These are phyloP conservation scores for Hepsetus odoe DNA, from an alignment of 2,113 vertebrate species.

Conservation along the genomic window DNA sequence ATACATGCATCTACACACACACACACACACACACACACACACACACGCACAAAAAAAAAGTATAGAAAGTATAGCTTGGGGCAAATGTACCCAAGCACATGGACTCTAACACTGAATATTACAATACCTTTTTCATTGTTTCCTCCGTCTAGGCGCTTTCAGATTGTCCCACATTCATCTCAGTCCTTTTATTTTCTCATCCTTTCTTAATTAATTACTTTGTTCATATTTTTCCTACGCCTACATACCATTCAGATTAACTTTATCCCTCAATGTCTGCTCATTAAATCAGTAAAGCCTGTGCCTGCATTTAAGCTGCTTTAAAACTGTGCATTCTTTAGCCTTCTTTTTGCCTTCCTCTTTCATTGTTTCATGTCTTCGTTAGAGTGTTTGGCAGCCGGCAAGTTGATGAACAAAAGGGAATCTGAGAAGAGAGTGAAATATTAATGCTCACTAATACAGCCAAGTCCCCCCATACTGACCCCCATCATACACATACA, in stretches of 20 bases:
- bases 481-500: conserved; percentile 34
- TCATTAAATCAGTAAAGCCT: conserved; percentile 13
- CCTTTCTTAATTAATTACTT: background rate
- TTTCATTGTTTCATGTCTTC: conserved; percentile 19
- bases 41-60: conserved; percentile 7
- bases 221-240: background rate
- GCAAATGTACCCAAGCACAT: background rate
- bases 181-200: background rate
- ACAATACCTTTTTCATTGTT: background rate
- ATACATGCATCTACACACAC: background rate
- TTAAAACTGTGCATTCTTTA: conserved; percentile 19
- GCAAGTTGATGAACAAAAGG: conserved; percentile 63
- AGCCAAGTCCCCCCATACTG: conserved; percentile 47
- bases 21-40: background rate
- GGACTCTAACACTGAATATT: background rate
- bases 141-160: background rate
- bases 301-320: background rate
- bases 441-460: conserved; percentile 71
- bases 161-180: background rate
- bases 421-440: conserved; percentile 70
- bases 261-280: background rate
- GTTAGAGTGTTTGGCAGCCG: conserved; percentile 41
- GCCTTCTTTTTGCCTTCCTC: conserved; percentile 24
- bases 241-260: background rate
- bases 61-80: background rate